These are phyloP conservation scores for Leptinotarsa undecemlineata DNA, from an alignment of 1,140 invertebrate genomes.

Conservation along the genomic window DNA sequence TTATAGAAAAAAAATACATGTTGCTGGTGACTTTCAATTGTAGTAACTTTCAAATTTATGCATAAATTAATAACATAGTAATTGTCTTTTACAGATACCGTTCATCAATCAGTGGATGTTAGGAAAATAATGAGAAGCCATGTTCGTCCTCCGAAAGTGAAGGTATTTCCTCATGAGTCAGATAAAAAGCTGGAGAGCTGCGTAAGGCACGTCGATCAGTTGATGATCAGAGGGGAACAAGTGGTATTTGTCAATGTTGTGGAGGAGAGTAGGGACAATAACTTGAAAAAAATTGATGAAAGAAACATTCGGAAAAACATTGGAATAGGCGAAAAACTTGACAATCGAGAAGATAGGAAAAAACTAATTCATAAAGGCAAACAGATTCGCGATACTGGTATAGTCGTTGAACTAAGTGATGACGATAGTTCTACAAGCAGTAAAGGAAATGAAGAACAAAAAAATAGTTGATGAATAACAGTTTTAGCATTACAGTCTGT, in stretches of 20 bases:
- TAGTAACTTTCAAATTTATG: too few relatives aligned
- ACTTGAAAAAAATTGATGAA: too few relatives aligned
- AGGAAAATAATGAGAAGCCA: constrained; percentile 11
- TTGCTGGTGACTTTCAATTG: too few relatives aligned
- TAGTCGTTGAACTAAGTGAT: neutral
- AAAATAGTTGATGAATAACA: too few relatives aligned
- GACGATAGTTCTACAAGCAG: neutral
- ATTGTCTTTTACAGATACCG: neutral
- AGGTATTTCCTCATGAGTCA: constrained; percentile 35
- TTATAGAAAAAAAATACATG: too few relatives aligned
- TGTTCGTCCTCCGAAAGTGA: constrained; percentile 44
- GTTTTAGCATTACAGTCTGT: too few relatives aligned
- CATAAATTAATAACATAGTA: too few relatives aligned
- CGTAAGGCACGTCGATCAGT: constrained; percentile 74
- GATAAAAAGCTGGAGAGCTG: constrained; percentile 67
- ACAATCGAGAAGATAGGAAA: too few relatives aligned
- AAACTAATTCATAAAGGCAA: neutral
- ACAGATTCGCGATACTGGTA: neutral
- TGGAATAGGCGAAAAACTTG: too few relatives aligned
- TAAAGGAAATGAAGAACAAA: too few relatives aligned
- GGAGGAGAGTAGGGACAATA: constrained; percentile 12
- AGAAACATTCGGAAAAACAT: too few relatives aligned
- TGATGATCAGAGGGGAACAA: constrained; percentile 85
- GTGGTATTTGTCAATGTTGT: constrained; percentile 62
- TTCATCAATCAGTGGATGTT: neutral